Base-by-base conservation (phyloP, 1,140 invertebrate genomes). In the Brachionus angularis region DNA sequence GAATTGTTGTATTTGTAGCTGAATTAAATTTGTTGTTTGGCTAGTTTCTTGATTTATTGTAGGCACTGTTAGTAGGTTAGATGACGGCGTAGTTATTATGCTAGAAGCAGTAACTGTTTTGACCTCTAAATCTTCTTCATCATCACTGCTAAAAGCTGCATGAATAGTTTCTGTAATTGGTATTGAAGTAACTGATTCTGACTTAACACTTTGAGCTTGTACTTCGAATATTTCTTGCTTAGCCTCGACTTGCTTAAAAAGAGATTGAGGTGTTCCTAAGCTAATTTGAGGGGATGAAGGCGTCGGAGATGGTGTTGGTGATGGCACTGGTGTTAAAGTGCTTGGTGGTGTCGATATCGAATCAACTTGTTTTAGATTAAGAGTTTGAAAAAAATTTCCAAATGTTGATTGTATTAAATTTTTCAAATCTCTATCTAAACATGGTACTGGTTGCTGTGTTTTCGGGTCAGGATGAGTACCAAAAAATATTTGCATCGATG, bases 371-470 rank as follows among this genome's bases (percentile, higher is more conserved):
- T 58, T 58, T 12, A 58, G 53, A 58, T 34, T 23, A 3, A 58
- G 18, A 18, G 53, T 58, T 21, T 58, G 53, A 50, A 67, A 67
- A 46, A 50, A 46, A 25, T 46, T 50, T 23, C 62, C 62, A 36
- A 67, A 67, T 23, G 62, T 67, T 7, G n/a, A 5, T 50, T 67
- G 62, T 5, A 67, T 47, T 50, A 67, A 14, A 67, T 21, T 46
- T 67, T 50, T 67, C 33, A 67, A 31, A 50, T 46, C 62, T 3
- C 62, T 18, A 29, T 67, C 62, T 3, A 67, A 23, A 67, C 25
- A 31, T 21, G 62, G 62, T 12, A 67, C 31, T 50, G 33, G 47
- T 2, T 23, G 21, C 27, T 39, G 53, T 18, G 53, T 23, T 58
- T 58, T 58, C 12, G 53, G 53, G 14, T 67, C 47, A 10, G 44